Evolutionary conservation across 2,113 vertebrate genomes (phyloP), one percentile per base, ranked within the genome.

Genomic region (Muntiacus muntjak): DNA sequence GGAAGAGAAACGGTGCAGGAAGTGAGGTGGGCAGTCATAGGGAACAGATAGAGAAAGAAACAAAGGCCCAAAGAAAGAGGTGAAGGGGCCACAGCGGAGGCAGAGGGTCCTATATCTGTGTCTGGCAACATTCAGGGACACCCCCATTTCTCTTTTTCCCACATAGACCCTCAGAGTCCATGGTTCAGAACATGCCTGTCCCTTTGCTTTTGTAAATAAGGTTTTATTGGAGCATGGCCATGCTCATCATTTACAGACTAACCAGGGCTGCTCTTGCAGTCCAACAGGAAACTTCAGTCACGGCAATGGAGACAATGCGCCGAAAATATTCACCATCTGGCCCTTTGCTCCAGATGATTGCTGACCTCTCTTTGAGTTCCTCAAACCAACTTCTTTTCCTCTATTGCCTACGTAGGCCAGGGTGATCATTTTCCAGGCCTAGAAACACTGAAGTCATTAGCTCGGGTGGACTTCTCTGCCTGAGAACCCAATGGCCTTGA

Each of bases 31-130:
- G 3, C 36, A 7, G 21, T 43, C 15, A 25, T 1, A 64, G 47
- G 43, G 71, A 78, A 19, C 52, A 28, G 33, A 54, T 6, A 33
- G 57, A 1, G 28, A 89, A 62, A 52, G 55, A 64, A 95, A 62
- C 11, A 36, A 25, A 54, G 87, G 50, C 4, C 36, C 21, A 50
- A 3, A n/a, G 28, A 43, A 21, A 60, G 40, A 45, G n/a, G 67
- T 9, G 30, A n/a, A 1, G 19, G 25, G 25, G 28, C 28, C 11
- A 64, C 1, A 2, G 50, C 40, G 28, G 43, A 67, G 47, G 13
- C 25, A 15, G 58, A 81, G 28, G 23, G 23, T 4, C 23, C 23
- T 3, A 7, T 4, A 1, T 14, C 57, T 9, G 7, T 2, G 5
- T 26, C 94, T 50, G 58, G 83, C 9, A 58, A n/a, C 16, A 67